These are phyloP conservation scores for Bombus sylvicola DNA, from an alignment of 1,140 invertebrate species.

Conservation along the genomic window DNA sequence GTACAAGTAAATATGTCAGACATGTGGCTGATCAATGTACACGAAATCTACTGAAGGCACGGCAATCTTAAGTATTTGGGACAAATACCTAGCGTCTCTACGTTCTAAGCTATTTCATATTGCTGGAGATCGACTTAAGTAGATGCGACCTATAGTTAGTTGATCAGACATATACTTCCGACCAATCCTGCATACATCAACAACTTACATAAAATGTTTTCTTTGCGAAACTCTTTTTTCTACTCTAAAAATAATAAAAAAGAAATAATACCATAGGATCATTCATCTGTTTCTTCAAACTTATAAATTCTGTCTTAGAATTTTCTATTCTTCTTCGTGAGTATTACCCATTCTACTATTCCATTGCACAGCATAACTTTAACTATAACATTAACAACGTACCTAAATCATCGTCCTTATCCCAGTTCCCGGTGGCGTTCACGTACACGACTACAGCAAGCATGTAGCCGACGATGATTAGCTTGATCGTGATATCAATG, in stretches of 20 bases:
- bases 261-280: too few species aligned
- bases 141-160: neutral
- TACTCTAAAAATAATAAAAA: too few species aligned
- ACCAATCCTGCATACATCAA: neutral
- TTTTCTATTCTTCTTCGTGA: neutral
- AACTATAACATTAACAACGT: constrained; percentile 24
- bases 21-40: neutral
- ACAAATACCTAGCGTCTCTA: neutral
- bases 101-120: neutral
- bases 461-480: constrained; percentile 74
- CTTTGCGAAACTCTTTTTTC: too few species aligned
- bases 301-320: neutral
- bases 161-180: neutral
- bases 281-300: neutral
- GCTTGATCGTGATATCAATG: constrained; percentile 70
- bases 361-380: neutral
- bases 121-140: neutral
- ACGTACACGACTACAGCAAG: constrained; percentile 74
- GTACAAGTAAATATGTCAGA: neutral
- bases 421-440: constrained; percentile 78
- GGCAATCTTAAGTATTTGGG: neutral
- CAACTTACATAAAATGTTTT: neutral
- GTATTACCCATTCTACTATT: neutral
- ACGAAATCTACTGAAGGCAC: neutral
- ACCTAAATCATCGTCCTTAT: constrained; percentile 81